phyloP scores from a whole-genome alignment of 2,113 vertebrate species.

The Aleadryas rufinucha region DNA sequence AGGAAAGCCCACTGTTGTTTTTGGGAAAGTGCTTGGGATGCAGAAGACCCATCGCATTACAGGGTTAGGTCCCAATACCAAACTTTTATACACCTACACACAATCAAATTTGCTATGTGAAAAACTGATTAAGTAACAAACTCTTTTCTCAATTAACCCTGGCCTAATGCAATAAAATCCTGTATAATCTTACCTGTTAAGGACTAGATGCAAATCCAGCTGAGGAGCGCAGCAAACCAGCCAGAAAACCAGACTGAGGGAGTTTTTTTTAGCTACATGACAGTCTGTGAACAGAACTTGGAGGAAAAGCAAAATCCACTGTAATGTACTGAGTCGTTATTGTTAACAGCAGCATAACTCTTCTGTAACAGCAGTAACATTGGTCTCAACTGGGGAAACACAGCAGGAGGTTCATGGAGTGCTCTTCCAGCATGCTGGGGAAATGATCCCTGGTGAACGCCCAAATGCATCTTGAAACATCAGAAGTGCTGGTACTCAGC shows the following conservation, averaged over 20 bases:
- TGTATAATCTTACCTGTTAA: neutral
- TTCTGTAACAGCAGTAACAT: slow-evolving; percentile 14
- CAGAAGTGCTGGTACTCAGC: neutral
- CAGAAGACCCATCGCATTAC: neutral
- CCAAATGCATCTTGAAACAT: slow-evolving; percentile 24
- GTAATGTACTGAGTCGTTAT: slow-evolving; percentile 3
- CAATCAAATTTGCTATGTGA: neutral
- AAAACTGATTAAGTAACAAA: neutral
- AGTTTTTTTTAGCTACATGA: neutral
- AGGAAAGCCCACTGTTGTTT: neutral
- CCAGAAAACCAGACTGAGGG: neutral
- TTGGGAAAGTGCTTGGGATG: neutral
- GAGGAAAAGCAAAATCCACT: neutral
- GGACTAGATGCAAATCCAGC: neutral
- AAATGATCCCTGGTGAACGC: slow-evolving; percentile 49
- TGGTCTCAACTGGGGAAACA: slow-evolving; percentile 48
- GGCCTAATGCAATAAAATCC: neutral
- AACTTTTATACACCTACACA: neutral
- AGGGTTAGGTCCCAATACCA: neutral
- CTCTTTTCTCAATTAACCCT: neutral
- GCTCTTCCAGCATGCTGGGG: slow-evolving; percentile 44
- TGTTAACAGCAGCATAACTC: slow-evolving; percentile 47
- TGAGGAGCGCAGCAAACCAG: neutral
- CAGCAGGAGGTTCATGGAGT: neutral
- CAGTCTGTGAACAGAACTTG: neutral